phyloP scores from a whole-genome alignment of 2,113 vertebrate genomes.

The Periophthalmodon schlosseri region DNA sequence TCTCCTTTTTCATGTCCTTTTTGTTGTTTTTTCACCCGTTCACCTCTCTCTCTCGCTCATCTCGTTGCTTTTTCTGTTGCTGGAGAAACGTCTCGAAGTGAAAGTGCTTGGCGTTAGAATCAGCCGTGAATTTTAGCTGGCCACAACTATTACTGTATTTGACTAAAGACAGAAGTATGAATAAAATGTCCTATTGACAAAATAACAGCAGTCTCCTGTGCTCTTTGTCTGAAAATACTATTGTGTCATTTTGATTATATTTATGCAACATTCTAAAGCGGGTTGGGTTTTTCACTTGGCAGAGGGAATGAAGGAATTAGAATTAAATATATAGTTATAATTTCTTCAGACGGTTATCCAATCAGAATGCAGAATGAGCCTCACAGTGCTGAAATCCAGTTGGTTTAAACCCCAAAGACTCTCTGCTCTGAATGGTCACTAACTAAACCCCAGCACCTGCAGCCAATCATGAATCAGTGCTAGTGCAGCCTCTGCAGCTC shows the following conservation, averaged over 20 bases:
- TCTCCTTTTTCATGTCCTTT: slow-evolving; percentile 59
- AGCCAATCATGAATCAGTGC: too few relatives aligned
- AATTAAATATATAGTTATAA: too few relatives aligned
- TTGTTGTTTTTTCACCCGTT: slow-evolving; percentile 11
- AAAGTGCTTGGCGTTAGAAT: slow-evolving; percentile 65
- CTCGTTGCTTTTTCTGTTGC: slow-evolving; percentile 60
- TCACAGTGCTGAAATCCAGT: too few relatives aligned
- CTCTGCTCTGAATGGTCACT: too few relatives aligned
- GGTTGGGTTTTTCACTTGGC: too few relatives aligned
- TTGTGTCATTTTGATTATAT: neutral
- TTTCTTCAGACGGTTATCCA: too few relatives aligned
- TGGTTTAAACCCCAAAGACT: too few relatives aligned
- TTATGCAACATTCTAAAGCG: neutral
- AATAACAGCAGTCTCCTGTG: slow-evolving; percentile 22
- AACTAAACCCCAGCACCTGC: too few relatives aligned
- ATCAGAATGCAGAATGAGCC: too few relatives aligned
- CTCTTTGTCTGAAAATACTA: slow-evolving; percentile 25
- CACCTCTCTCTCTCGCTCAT: slow-evolving; percentile 19
- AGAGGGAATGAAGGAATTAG: too few relatives aligned
- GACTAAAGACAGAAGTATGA: slow-evolving; percentile 72
- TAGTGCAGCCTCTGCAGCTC: too few relatives aligned
- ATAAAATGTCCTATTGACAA: slow-evolving; percentile 75
- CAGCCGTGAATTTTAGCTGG: slow-evolving; percentile 68
- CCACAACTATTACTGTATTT: slow-evolving; percentile 75
- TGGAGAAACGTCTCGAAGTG: slow-evolving; percentile 7